Evolutionary conservation across 2,888 invertebrate species (phyloP), one percentile per base, ranked within the genome.

Genomic region (Bellardia pandia): DNA sequence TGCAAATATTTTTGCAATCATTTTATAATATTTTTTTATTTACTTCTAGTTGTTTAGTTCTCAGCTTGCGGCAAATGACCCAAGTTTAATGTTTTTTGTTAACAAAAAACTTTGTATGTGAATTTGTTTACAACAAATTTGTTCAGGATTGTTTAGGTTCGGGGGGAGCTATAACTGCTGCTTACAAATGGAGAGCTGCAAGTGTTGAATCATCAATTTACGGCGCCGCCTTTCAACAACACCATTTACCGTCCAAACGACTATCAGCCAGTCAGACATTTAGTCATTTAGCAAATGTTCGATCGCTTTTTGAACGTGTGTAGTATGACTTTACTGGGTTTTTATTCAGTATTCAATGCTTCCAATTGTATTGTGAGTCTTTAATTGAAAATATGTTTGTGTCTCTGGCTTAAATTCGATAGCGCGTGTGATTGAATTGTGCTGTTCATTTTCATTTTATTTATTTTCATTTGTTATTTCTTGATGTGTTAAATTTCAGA

Each of bases 121-220:
- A 83, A 75, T 84, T 71, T 74, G 72, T 60, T 53, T 62, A 71
- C 53, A 68, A 66, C 23, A 42, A 37, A 64, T 45, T 74, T 64
- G 75, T n/a, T 23, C 33, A 51, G 9, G n/a, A 33, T 80, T 71
- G 58, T 62, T 72, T 66, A 16, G 11, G 37, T 1, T 14, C 3
- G 33, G 8, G 5, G 71, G 53, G 42, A 23, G 33, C 45, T 11
- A 23, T 8, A 11, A 8, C 64, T 30, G 3, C 16, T 16, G 40
- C 5, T 13, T 23, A 42, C 40, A 42, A 75, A 60, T 74, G 72
- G 23, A 66, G 66, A 68, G 68, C 53, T 86, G 78, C 88, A 86
- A 88, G 84, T 88, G 88, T 88, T 88, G 88, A 88, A 84, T 88
- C 88, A 86, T 88, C 88, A 86, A 86, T 86, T 84, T 80, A 86